Conservation (phyloP, 2,888 invertebrate genomes). For the Machimus atricapillus region DNA sequence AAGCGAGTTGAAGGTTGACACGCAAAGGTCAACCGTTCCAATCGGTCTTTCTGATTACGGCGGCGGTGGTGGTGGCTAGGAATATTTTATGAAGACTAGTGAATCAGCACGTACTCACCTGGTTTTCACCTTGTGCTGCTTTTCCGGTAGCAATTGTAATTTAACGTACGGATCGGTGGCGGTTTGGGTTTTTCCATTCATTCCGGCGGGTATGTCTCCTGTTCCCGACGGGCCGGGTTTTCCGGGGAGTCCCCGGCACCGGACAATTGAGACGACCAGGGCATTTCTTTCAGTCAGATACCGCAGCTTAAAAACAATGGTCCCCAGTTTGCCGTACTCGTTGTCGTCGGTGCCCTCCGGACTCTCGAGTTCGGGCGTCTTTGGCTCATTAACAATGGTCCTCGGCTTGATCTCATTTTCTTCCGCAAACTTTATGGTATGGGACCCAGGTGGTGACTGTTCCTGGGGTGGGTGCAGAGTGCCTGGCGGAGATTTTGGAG, state of each 20-base stretch:
- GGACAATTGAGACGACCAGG: conserved; percentile 89
- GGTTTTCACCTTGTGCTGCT: conserved; percentile 97
- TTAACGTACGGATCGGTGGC: conserved; percentile 94
- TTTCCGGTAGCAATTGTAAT: conserved; percentile 94
- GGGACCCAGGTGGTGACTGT: conserved; percentile 50
- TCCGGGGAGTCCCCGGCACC: conserved; percentile 85
- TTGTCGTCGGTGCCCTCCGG: conserved; percentile 60
- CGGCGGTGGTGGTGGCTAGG: neutral
- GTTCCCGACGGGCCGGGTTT: conserved; percentile 63
- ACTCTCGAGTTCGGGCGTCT: conserved; percentile 52
- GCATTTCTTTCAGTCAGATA: conserved; percentile 91
- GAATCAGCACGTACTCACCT: conserved; percentile 58
- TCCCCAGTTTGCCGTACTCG: conserved; percentile 78
- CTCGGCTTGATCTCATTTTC: conserved; percentile 58
- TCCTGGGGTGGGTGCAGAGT: conserved; percentile 20
- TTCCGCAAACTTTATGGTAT: conserved; percentile 58
- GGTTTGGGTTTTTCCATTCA: conserved; percentile 62
- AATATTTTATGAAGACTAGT: neutral
- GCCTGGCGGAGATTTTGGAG: conserved; percentile 63
- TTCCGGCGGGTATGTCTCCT: conserved; percentile 64
- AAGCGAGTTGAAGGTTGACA: neutral
- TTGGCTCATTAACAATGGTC: conserved; percentile 47
- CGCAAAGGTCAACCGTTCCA: neutral
- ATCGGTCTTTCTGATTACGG: neutral
- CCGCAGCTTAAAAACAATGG: conserved; percentile 87